Base-by-base conservation (phyloP, 2,888 invertebrate species). In the Drosophila aldrichi region DNA sequence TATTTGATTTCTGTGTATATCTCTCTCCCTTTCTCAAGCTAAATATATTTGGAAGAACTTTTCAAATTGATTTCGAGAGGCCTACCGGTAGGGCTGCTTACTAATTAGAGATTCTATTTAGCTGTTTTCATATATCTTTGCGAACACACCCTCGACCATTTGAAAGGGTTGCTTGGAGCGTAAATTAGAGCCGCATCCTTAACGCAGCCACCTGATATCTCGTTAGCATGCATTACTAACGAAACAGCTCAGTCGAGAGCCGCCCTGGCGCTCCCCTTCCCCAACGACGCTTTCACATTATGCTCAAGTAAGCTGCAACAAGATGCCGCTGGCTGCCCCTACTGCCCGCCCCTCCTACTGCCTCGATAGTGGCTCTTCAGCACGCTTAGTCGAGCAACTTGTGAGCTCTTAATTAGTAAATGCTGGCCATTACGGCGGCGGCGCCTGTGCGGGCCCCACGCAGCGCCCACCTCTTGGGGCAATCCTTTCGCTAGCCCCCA, bases 391-490 rank as follows among this genome's bases (percentile, higher is more conserved):
- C 74, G 66, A 55, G 73, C 59, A 82, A 86, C 79, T 88, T 83
- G 88, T 83, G 89, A 85, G 84, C 84, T 88, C 84, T 85, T 85
- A 85, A 85, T 85, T 85, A 85, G 84, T 88, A 85, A 85, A 85
- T 84, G 86, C 80, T 84, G 79, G 74, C 84, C 88, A 84, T 84
- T 88, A 84, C 88, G 86, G 82, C 76, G 88, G 78, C 77, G 88
- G 78, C 77, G 74, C 66, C 74, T 64, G 57, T 58, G 25, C 58
- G 40, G 36, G 22, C 12, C 41, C 67, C 29, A 34, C 46, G 32
- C 38, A 6, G 9, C 41, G 44, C 3, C 16, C 46, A 3, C 16
- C 51, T 18, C 46, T 34, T 18, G 1, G 9, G 9, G 10, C 58
- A 44, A 54, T 34, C 58, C 56, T 43, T 48, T 12, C 12, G 14